These are phyloP conservation scores for Phortica okadai DNA, from an alignment of 2,888 invertebrate genomes.

Conservation along the genomic window DNA sequence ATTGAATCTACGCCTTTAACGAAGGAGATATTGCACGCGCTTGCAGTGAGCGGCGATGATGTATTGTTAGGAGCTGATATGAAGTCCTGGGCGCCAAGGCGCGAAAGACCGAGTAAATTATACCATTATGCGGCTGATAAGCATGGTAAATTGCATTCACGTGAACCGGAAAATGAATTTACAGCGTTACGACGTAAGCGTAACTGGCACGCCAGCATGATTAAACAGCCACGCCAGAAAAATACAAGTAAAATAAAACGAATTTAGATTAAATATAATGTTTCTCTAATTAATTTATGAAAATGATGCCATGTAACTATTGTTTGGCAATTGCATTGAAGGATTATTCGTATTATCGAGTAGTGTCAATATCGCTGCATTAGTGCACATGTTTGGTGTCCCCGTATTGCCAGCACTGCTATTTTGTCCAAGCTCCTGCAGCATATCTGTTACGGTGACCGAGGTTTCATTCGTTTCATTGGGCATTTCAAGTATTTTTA, in stretches of 20 bases:
- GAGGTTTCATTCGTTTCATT: conserved; percentile 47
- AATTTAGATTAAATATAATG: no score
- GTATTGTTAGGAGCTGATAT: conserved; percentile 57
- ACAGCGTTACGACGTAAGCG: conserved; percentile 60
- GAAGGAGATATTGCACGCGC: conserved; percentile 25
- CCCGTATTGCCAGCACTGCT: conserved; percentile 37
- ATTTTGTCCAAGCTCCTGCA: conserved; percentile 56
- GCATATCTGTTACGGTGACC: conserved; percentile 53
- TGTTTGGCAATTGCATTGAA: background rate
- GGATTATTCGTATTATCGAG: conserved; percentile 44
- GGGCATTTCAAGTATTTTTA: conserved; percentile 72
- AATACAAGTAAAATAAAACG: no score
- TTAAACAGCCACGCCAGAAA: conserved; percentile 45
- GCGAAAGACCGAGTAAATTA: conserved; percentile 53
- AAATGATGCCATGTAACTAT: conserved; percentile 48
- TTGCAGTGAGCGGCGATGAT: conserved; percentile 53
- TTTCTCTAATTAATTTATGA: conserved; percentile 29
- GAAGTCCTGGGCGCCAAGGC: conserved; percentile 56
- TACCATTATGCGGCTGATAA: conserved; percentile 56
- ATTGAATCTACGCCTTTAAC: conserved; percentile 35
- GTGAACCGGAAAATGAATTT: conserved; percentile 63
- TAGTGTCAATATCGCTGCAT: conserved; percentile 48
- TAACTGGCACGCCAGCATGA: conserved; percentile 66
- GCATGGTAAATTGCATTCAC: conserved; percentile 46
- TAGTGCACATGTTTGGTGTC: conserved; percentile 27